Evolutionary conservation across 2,888 invertebrate species (phyloP), one percentile per base, ranked within the genome.

Genomic region (Cantharis flavilabris): DNA sequence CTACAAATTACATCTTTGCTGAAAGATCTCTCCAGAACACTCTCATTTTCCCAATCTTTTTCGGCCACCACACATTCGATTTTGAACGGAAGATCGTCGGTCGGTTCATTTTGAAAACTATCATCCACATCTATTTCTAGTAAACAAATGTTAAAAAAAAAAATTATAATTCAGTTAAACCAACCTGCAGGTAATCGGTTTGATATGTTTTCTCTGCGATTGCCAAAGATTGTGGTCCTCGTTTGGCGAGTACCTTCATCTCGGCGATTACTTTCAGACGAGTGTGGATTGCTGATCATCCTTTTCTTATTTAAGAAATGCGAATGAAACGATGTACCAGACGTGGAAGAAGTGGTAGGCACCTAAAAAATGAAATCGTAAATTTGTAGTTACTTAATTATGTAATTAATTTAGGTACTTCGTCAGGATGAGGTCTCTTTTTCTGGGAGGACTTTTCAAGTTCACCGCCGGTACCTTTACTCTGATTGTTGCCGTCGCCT

Each of bases 1-100:
- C 13, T n/a, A 64, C 49, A 62, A 72, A 75, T 69, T 72, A 77
- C 77, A 63, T 67, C 75, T 64, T 77, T 75, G 28, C 70, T 72
- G 9, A 75, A 77, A 20, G 72, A 72, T 70, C 65, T 75, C 3
- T 75, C 72, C 7, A 71, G 5, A 28, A 69, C 28, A 26, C 72
- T 75, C 14, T 77, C 72, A 26, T 69, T 70, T 28, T 77, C 77
- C 77, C 77, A 77, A 3, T 75, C 75, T 9, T 75, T 69, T 28
- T 73, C 75, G 20, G 64, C 69, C 3, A 71, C 16, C 4, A 75
- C 67, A 18, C 71, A 71, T 63, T 76, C 76, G 64, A 72, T 76
- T 33, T 18, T 62, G 23, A 76, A 74, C 63, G 72, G 75, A 74
- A 71, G 69, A 5, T 49, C 16, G 9, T 49, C 49, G 49, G 5